Evolutionary conservation across 1,140 invertebrate species (phyloP).

Genomic region (Cherax quadricarinatus): DNA sequence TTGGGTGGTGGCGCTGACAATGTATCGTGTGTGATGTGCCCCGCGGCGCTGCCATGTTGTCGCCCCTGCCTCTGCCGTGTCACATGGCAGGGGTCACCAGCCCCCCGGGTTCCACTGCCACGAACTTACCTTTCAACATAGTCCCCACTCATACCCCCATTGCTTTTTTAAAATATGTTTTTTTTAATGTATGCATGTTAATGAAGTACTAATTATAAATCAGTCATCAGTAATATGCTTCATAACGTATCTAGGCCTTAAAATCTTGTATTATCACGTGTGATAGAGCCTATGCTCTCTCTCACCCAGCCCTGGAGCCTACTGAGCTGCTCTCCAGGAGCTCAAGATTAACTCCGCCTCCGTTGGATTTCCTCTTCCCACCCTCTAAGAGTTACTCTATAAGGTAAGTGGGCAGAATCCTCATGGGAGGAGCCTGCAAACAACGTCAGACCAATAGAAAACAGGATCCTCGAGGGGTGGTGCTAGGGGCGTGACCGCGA

Average conservation of each 20-base stretch:
- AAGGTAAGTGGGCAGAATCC: conserved; percentile 37
- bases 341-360: conserved; percentile 60
- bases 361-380: conserved; percentile 37
- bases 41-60: conserved; percentile 41
- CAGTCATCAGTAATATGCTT: background rate
- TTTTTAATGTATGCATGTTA: too few species aligned
- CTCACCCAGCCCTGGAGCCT: conserved; percentile 40
- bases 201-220: too few species aligned
- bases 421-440: conserved; percentile 45
- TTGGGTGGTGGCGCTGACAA: conserved; percentile 59
- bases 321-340: conserved; percentile 68
- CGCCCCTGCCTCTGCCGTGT: conserved; percentile 57
- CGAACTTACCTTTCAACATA: background rate
- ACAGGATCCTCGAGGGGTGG: conserved; percentile 24
- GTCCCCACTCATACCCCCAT: background rate
- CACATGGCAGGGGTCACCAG: conserved; percentile 66
- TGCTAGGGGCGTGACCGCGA: conserved; percentile 45
- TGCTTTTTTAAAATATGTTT: too few species aligned
- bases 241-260: background rate
- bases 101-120: conserved; percentile 36
- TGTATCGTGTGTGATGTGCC: conserved; percentile 66
- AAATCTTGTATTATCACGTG: background rate
- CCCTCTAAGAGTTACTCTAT: conserved; percentile 34
- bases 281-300: conserved; percentile 17
- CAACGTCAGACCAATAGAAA: conserved; percentile 44